phyloP scores from a whole-genome alignment of 2,888 invertebrate species.

The Ectemnius cavifrons region DNA sequence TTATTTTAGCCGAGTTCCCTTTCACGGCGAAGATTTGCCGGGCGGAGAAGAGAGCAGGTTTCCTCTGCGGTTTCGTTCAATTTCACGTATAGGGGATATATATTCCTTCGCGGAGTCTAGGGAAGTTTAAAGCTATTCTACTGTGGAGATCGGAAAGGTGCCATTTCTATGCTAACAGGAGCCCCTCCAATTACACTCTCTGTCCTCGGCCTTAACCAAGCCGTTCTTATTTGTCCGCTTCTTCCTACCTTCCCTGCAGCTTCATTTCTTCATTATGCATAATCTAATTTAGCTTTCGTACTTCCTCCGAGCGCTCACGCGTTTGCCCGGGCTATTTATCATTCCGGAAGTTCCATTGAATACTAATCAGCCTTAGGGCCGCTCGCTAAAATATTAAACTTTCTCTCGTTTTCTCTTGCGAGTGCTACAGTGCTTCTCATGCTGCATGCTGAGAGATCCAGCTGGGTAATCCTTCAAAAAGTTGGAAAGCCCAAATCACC shows the following conservation, averaged over 20 bases:
- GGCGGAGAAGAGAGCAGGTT: not conserved
- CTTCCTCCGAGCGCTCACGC: slow-evolving; percentile 35
- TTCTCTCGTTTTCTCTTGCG: not conserved
- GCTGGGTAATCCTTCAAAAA: too few relatives aligned
- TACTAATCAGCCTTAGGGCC: slow-evolving; percentile 19
- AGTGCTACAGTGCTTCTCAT: too few relatives aligned
- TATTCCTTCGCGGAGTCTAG: slow-evolving; percentile 37
- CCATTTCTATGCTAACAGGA: slow-evolving; percentile 62
- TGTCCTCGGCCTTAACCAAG: slow-evolving; percentile 45
- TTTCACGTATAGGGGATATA: slow-evolving; percentile 37
- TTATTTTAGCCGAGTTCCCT: slow-evolving; percentile 54
- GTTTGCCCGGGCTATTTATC: slow-evolving; percentile 50
- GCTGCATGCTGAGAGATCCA: too few relatives aligned
- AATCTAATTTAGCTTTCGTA: slow-evolving; percentile 49
- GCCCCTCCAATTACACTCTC: slow-evolving; percentile 55
- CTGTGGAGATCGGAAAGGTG: slow-evolving; percentile 53
- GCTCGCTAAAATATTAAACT: slow-evolving; percentile 4
- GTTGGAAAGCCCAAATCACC: too few relatives aligned
- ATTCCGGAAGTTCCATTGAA: slow-evolving; percentile 27
- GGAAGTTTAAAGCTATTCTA: slow-evolving; percentile 55
- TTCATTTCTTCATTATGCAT: slow-evolving; percentile 53
- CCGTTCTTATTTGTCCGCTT: slow-evolving; percentile 48
- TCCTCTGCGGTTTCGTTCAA: slow-evolving; percentile 49
- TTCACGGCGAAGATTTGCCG: slow-evolving; percentile 7
- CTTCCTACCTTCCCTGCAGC: slow-evolving; percentile 29